These are phyloP conservation scores for Synanthedon myopaeformis DNA, from an alignment of 2,888 invertebrate genomes.

Conservation along the genomic window DNA sequence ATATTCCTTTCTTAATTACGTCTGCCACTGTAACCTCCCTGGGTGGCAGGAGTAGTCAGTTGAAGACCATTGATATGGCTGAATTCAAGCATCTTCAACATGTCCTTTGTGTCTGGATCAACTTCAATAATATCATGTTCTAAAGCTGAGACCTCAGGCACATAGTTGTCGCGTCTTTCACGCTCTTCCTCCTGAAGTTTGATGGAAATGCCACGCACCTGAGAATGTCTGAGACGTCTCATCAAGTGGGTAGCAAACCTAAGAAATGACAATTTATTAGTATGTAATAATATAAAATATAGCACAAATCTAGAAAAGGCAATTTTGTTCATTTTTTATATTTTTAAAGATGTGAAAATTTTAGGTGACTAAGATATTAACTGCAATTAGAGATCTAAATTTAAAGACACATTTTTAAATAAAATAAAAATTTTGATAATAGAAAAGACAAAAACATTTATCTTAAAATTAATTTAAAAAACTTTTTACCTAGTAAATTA, in stretches of 20 bases:
- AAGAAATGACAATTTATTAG: constrained; percentile 14
- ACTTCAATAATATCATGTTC: constrained; percentile 98
- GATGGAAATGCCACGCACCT: constrained; percentile 99
- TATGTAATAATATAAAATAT: no score
- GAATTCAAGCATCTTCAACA: constrained; percentile 98
- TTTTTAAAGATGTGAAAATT: no score
- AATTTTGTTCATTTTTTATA: no score
- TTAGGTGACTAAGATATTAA: no score
- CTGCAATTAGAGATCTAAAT: no score
- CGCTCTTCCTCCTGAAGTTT: constrained; percentile 99
- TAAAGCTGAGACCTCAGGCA: constrained; percentile 93
- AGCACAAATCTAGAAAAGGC: no score
- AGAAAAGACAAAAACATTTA: no score
- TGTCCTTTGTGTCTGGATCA: constrained; percentile 98
- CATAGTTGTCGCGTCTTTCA: constrained; percentile 99
- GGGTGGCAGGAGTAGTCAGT: constrained; percentile 83
- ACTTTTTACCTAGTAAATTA: no score
- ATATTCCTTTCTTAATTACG: constrained; percentile 54
- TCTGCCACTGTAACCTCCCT: constrained; percentile 62
- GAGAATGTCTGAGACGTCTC: constrained; percentile 97
- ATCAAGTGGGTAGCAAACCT: constrained; percentile 99
- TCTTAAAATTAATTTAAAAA: no score
- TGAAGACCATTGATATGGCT: constrained; percentile 93
- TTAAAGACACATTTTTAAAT: no score
- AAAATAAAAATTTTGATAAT: no score